Conservation (phyloP, 1,140 invertebrate genomes). For the Drosophila orosa region DNA sequence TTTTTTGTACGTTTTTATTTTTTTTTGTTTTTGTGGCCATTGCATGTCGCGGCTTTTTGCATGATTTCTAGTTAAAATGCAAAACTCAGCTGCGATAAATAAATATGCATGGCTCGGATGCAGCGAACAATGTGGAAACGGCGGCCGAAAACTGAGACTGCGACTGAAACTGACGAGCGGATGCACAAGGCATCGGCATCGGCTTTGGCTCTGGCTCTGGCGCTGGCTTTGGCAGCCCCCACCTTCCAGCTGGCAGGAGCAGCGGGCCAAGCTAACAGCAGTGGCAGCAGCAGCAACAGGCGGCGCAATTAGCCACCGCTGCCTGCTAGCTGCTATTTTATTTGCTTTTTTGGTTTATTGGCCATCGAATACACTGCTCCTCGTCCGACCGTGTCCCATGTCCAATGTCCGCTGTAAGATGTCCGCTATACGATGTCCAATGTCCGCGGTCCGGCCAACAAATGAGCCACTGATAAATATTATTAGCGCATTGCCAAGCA, state of each 20-base stretch:
- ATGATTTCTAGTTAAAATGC: constrained; percentile 82
- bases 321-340: constrained; percentile 55
- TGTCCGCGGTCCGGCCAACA: constrained; percentile 65
- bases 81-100: constrained; percentile 79
- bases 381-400: neutral
- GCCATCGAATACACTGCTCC: constrained; percentile 48
- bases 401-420: constrained; percentile 21
- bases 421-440: neutral
- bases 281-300: constrained; percentile 41
- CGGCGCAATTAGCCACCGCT: constrained; percentile 58
- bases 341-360: constrained; percentile 73
- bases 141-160: constrained; percentile 57
- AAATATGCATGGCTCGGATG: constrained; percentile 74
- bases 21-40: constrained; percentile 28
- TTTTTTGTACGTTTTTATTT: constrained; percentile 30
- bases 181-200: constrained; percentile 53
- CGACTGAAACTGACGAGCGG: constrained; percentile 72
- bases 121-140: constrained; percentile 68
- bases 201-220: neutral
- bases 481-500: constrained; percentile 70
- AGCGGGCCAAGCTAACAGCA: constrained; percentile 48
- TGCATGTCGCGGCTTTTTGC: constrained; percentile 71
- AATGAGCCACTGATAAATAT: constrained; percentile 82
- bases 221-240: constrained; percentile 12
- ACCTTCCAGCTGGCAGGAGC: neutral